Conservation (phyloP, 2,888 invertebrate species). For the Amphipyra tragopoginis region DNA sequence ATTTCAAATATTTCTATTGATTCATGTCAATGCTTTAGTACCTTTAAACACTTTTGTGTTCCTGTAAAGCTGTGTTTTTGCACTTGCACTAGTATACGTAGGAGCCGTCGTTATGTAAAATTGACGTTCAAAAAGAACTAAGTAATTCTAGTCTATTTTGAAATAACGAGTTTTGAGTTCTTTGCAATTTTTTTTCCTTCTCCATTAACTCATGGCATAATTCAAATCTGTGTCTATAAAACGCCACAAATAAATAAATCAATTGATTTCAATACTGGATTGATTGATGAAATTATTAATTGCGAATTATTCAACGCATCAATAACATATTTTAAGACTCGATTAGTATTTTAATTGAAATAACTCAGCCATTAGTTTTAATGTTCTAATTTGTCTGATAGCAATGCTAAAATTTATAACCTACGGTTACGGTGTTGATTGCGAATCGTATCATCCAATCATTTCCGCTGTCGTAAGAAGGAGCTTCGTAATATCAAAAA, state of each 20-base stretch:
- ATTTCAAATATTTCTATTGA: too few relatives aligned
- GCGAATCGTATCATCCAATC: constrained; percentile 1
- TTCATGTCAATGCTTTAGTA: too few relatives aligned
- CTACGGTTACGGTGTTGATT: not conserved
- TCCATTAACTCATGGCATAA: too few relatives aligned
- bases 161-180: too few relatives aligned
- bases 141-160: too few relatives aligned
- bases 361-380: constrained; percentile 28
- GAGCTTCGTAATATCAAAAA: too few relatives aligned
- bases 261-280: constrained; percentile 1
- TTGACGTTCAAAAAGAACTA: too few relatives aligned
- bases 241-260: constrained; percentile 8
- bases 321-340: constrained; percentile 3
- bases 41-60: too few relatives aligned
- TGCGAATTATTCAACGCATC: constrained; percentile 26
- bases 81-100: too few relatives aligned
- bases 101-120: too few relatives aligned
- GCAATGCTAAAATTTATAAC: constrained; percentile 11
- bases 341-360: constrained; percentile 50
- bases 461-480: constrained; percentile 20
- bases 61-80: too few relatives aligned
- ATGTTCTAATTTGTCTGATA: constrained; percentile 31
- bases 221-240: not conserved
- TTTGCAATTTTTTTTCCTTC: too few relatives aligned
- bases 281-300: constrained; percentile 37